phyloP scores from a whole-genome alignment of 2,113 vertebrate species.

The Phodopus roborovskii region DNA sequence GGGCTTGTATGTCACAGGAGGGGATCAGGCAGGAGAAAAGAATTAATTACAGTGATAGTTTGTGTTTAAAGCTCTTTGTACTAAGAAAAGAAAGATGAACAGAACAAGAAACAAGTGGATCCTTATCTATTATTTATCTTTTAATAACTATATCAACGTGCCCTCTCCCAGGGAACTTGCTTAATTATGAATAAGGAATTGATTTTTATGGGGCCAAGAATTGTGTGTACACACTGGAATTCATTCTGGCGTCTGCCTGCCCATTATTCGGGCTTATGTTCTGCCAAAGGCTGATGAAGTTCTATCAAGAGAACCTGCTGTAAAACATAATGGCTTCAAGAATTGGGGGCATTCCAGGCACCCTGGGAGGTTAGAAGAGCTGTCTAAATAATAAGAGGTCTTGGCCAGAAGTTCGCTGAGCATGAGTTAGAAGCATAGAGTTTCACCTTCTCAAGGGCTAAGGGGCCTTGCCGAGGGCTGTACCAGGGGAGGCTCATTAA shows the following conservation, averaged over 20 bases:
- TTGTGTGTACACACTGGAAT: constrained; percentile 62
- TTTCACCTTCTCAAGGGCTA: constrained; percentile 36
- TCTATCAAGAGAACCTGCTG: constrained; percentile 57
- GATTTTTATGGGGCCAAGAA: constrained; percentile 71
- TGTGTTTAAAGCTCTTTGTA: constrained; percentile 50
- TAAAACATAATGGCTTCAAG: constrained; percentile 54
- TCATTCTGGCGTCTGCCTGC: constrained; percentile 58
- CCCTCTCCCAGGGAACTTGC: constrained; percentile 60
- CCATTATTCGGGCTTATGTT: constrained; percentile 69
- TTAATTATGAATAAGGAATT: constrained; percentile 78
- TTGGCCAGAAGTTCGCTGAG: constrained; percentile 15
- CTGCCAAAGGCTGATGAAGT: constrained; percentile 64
- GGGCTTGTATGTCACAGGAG: neutral
- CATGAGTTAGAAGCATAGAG: neutral
- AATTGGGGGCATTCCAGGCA: constrained; percentile 59
- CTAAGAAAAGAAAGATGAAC: constrained; percentile 4
- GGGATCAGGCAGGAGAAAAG: constrained; percentile 28
- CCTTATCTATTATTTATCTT: constrained; percentile 78
- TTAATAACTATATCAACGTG: constrained; percentile 67
- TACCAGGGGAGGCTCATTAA: neutral
- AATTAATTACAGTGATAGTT: constrained; percentile 46
- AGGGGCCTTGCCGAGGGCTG: neutral
- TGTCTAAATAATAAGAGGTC: constrained; percentile 59
- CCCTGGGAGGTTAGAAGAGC: constrained; percentile 51
- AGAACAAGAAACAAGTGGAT: constrained; percentile 50